phyloP scores from a whole-genome alignment of 64 coral and sea anemone species.

The Dendronephthya gigantea region DNA sequence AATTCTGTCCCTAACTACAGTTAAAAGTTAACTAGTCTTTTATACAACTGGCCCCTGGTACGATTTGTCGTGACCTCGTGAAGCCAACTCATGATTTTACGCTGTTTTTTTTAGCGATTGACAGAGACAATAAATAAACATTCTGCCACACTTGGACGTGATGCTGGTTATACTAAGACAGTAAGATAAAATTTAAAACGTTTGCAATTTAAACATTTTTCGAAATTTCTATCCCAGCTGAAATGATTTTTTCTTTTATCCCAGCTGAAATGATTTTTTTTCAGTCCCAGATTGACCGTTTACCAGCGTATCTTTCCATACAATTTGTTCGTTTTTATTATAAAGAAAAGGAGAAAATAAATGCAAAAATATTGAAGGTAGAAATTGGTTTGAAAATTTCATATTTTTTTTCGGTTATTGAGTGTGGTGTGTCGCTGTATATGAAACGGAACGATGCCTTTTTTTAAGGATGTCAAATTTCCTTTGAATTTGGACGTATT shows the following conservation, averaged over 20 bases:
- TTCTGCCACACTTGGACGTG: slow-evolving; percentile 1
- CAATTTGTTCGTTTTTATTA: slow-evolving; percentile 95
- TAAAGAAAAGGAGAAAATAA: slow-evolving; percentile 91
- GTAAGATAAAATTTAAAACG: background rate
- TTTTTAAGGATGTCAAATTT: slow-evolving; percentile 83
- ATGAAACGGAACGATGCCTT: background rate
- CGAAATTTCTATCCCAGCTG: background rate
- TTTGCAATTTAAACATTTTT: background rate
- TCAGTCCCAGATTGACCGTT: slow-evolving; percentile 68
- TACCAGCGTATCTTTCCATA: slow-evolving; percentile 67
- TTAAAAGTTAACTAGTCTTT: no score
- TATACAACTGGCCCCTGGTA: no score
- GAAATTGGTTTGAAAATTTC: background rate
- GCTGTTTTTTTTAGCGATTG: background rate
- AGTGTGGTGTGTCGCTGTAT: background rate
- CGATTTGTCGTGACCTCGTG: no score
- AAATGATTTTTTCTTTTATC: background rate
- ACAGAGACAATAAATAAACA: background rate
- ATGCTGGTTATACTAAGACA: background rate
- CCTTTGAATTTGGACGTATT: slow-evolving; percentile 63
- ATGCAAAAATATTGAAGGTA: slow-evolving; percentile 97
- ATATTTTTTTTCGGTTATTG: no score
- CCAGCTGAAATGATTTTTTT: slow-evolving; percentile 22
- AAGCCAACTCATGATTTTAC: background rate
- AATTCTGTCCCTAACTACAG: no score